phyloP scores from a whole-genome alignment of 2,888 invertebrate genomes.

The Zelleria hepariella region DNA sequence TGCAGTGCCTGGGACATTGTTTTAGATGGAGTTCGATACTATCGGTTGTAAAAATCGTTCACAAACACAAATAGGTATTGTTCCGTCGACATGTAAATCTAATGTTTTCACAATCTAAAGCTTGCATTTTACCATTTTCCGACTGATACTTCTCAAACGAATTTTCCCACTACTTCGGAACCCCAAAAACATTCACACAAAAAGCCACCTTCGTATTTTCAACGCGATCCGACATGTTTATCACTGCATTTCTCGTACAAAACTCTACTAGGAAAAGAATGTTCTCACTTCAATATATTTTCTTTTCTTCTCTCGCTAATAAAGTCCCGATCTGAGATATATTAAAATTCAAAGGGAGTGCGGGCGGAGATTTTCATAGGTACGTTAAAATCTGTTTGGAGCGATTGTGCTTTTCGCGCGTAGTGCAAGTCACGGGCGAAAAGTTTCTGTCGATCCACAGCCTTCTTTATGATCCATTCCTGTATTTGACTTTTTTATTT shows the following conservation, averaged over 20 bases:
- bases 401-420: slow-evolving; percentile 33
- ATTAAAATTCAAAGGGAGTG: slow-evolving; percentile 66
- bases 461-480: no score
- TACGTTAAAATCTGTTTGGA: slow-evolving; percentile 70
- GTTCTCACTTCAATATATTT: slow-evolving; percentile 43
- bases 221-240: neutral
- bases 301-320: slow-evolving; percentile 57
- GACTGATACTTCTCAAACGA: no score
- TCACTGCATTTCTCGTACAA: neutral
- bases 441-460: neutral
- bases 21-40: no score
- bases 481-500: no score
- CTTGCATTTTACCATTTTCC: no score
- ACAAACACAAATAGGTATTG: no score
- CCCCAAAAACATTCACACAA: neutral
- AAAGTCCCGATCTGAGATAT: slow-evolving; percentile 61
- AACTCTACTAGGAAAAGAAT: slow-evolving; percentile 30
- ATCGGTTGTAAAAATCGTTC: no score
- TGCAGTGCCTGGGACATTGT: no score
- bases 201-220: neutral
- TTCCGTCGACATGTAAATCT: no score
- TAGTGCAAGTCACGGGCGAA: slow-evolving; percentile 21
- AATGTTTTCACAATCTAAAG: no score
- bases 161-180: neutral
- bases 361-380: slow-evolving; percentile 68